Evolutionary conservation across 2,113 vertebrate species (phyloP), one percentile per base, ranked within the genome.

Genomic region (Halichoerus grypus): DNA sequence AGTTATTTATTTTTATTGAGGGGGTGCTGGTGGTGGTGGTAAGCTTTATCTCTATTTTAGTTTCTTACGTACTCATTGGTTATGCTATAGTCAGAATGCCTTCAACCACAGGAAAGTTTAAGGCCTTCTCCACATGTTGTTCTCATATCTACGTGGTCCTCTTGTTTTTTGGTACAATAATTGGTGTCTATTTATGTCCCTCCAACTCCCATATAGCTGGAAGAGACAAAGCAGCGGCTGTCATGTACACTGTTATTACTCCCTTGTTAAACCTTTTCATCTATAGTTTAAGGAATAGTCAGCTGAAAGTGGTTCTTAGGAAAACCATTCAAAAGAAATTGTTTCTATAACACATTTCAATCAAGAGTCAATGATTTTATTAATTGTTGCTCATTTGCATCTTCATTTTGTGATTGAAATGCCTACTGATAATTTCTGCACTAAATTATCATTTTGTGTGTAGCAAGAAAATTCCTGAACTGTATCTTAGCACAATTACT

Each of bases 111-210:
- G 96, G 97, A 5, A 97, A 81, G 39, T 55, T 36, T 22, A 97
- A 96, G 51, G 87, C 92, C 7, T 96, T 97, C 15, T 95, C 77
- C 55, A 96, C 55, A 46, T 96, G 28, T 85, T 95, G 11, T 49
- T 87, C 12, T 93, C 96, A 59, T 59, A 88, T 79, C 49, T 97
- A 65, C 1, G 89, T 95, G 57, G 92, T 97, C 31, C 71, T 81
- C 55, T 71, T 97, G 8, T 85, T 88, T 42, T 95, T 89, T 57
- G 88, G 88, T 7, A 95, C 84, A 16, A 63, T 95, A 36, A 63
- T 90, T 22, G 87, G 80, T 15, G 59, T 91, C 33, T 96, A 87
- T 28, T 74, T 97, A 13, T 95, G 94, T 13, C 85, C 89, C 26
- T 89, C 36, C 26, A 71, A 83, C 3, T 57, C 21, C 3, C 33